These are phyloP conservation scores for Marasmarcha lunaedactyla DNA, from an alignment of 2,888 invertebrate genomes.

Conservation along the genomic window DNA sequence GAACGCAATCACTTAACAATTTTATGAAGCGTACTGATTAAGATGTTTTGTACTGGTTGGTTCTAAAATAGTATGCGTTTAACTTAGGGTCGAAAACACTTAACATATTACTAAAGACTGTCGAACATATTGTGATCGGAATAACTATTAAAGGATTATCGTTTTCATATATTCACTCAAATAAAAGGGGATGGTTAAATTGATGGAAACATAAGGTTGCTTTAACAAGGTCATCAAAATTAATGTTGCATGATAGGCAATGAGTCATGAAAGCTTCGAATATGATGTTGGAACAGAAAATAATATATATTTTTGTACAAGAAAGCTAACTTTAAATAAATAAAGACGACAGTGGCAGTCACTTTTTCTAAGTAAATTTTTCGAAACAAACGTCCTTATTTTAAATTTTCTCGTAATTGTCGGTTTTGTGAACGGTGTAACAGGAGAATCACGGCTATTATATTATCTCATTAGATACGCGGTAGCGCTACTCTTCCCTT, in stretches of 20 bases:
- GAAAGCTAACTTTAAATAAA: too few species aligned
- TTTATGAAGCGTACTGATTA: conserved; percentile 68
- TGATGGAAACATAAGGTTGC: conserved; percentile 15
- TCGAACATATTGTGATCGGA: conserved; percentile 61
- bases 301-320: too few species aligned
- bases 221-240: conserved; percentile 3
- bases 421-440: conserved; percentile 45
- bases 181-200: conserved; percentile 14
- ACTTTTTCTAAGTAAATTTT: too few species aligned
- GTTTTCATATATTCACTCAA: too few species aligned
- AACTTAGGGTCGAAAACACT: conserved; percentile 21
- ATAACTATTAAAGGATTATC: conserved; percentile 58
- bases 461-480: conserved; percentile 68
- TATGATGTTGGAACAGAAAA: too few species aligned
- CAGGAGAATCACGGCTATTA: conserved; percentile 62
- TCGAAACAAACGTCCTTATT: too few species aligned
- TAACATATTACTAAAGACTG: conserved; percentile 22
- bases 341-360: too few species aligned
- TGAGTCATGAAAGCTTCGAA: too few species aligned
- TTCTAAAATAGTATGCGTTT: conserved; percentile 33
- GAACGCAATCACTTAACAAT: conserved; percentile 64
- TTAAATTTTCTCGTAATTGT: too few species aligned
- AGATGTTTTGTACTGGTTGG: conserved; percentile 58
- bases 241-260: too few species aligned
- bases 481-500: conserved; percentile 42